Conservation (phyloP, 2,888 invertebrate genomes). For the Eristalis arbustorum region DNA sequence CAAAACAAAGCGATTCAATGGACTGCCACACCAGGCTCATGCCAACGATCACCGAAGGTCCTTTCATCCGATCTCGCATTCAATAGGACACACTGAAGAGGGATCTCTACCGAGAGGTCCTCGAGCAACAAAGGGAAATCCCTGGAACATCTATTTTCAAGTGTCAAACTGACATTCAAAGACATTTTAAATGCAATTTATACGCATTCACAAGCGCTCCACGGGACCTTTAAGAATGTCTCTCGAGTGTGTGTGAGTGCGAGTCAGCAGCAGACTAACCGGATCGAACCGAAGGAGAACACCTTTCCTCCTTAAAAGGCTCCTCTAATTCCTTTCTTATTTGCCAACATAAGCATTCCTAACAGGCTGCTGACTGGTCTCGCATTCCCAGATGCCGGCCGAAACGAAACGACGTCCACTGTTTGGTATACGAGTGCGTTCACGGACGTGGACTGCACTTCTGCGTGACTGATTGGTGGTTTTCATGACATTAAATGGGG, state of each 20-base stretch:
- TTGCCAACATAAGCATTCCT: constrained; percentile 59
- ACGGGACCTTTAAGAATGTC: not conserved
- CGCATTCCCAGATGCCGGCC: constrained; percentile 55
- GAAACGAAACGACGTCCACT: constrained; percentile 52
- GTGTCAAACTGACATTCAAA: constrained; percentile 72
- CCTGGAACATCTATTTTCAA: constrained; percentile 71
- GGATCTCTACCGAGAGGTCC: not conserved
- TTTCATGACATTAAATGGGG: constrained; percentile 68
- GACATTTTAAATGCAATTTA: constrained; percentile 73
- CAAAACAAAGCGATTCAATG: constrained; percentile 55
- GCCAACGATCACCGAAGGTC: constrained; percentile 31
- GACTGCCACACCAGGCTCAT: constrained; percentile 62
- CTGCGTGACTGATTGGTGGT: constrained; percentile 71
- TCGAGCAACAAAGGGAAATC: constrained; percentile 57
- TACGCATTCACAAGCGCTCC: constrained; percentile 53
- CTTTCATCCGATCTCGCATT: constrained; percentile 15
- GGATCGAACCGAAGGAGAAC: constrained; percentile 12
- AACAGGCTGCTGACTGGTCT: constrained; percentile 15
- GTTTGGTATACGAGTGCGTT: constrained; percentile 19
- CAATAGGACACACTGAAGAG: constrained; percentile 17
- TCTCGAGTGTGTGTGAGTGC: too few relatives aligned
- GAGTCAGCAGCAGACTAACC: constrained; percentile 18
- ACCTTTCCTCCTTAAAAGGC: constrained; percentile 19
- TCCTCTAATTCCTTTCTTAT: constrained; percentile 65
- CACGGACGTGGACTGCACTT: constrained; percentile 35